Conservation (phyloP, 2,113 vertebrate species). For the Siniperca chuatsi region DNA sequence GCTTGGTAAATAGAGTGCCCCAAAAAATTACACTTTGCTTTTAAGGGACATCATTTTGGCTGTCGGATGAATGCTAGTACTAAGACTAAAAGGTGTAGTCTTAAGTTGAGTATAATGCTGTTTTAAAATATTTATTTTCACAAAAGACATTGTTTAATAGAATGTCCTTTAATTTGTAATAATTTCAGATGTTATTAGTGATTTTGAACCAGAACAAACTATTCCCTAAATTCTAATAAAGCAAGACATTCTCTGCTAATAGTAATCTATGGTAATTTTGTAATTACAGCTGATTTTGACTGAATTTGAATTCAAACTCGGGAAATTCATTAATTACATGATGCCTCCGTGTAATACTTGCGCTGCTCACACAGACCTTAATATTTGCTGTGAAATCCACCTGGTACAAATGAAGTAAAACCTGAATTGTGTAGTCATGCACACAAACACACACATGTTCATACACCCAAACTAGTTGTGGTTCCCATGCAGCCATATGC, state of each 20-base stretch:
- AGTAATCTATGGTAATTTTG: not conserved
- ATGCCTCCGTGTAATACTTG: not conserved
- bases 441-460: not conserved
- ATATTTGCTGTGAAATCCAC: conserved; percentile 44
- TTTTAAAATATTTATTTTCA: not conserved
- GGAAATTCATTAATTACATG: conserved; percentile 41
- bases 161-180: not conserved
- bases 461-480: not conserved
- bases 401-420: conserved; percentile 12
- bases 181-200: not conserved
- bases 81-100: not conserved
- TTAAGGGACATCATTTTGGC: not conserved
- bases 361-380: conserved; percentile 14
- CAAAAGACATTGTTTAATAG: too few species aligned
- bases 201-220: not conserved
- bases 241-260: not conserved
- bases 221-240: not conserved
- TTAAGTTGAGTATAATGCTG: not conserved
- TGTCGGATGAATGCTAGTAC: not conserved
- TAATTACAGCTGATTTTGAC: not conserved
- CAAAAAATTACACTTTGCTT: not conserved
- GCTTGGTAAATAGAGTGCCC: not conserved
- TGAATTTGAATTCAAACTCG: not conserved
- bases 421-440: not conserved
- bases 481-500: conserved; percentile 13